phyloP scores from a whole-genome alignment of 2,888 invertebrate genomes.

The Aricia artaxerxes region DNA sequence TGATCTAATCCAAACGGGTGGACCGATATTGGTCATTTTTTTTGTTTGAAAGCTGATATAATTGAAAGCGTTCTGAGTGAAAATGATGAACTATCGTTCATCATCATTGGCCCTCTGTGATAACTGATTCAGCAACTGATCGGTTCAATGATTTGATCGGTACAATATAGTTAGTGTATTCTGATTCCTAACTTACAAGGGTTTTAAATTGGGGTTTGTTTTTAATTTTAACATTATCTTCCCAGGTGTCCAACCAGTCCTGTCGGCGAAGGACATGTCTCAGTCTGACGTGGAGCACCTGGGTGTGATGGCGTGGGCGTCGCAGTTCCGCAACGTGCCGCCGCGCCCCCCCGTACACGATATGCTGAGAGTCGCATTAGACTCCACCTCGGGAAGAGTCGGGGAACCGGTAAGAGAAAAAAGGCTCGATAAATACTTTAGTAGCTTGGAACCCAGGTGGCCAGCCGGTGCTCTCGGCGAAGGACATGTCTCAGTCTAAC shows the following conservation, averaged over 20 bases:
- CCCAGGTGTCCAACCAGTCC: conserved; percentile 90
- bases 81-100: no score
- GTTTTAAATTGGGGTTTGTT: no score
- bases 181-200: no score
- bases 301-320: conserved; percentile 98
- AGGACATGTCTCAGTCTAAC: conserved; percentile 96
- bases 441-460: conserved; percentile 79
- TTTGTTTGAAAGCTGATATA: no score
- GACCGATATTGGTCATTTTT: no score
- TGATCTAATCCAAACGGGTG: no score
- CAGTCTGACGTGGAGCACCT: conserved; percentile 97
- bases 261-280: conserved; percentile 96
- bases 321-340: conserved; percentile 93
- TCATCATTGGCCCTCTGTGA: no score
- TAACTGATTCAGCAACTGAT: no score
- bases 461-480: conserved; percentile 93
- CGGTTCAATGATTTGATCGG: no score
- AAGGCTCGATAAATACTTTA: background rate
- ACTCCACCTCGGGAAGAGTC: conserved; percentile 91
- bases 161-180: no score
- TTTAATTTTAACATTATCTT: no score
- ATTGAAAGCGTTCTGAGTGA: no score
- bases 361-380: conserved; percentile 88
- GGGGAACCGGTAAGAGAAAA: conserved; percentile 87
- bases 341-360: conserved; percentile 92